Percentiles rank a stretch among this genome's conserved stretches.
phyloP scores from a whole-genome alignment of 1,140 invertebrate genomes.

The Anastrepha ludens region DNA sequence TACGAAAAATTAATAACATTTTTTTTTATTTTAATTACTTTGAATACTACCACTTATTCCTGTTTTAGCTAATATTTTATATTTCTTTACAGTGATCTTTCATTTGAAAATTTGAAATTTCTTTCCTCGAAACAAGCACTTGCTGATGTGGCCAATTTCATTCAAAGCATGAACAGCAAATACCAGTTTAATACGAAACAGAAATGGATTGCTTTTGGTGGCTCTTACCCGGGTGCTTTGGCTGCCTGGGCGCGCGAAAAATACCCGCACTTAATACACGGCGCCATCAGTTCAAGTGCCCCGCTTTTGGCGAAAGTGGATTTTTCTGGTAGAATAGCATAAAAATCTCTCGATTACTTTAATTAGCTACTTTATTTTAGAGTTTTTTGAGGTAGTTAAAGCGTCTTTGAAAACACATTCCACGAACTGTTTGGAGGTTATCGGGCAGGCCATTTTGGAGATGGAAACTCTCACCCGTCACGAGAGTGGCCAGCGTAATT shows the following conservation, averaged over 20 bases:
- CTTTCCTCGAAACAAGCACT: conserved; percentile 91
- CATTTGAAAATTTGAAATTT: conserved; percentile 85
- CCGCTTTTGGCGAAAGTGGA: conserved; percentile 89
- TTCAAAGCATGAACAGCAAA: conserved; percentile 80
- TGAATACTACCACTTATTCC: too few species aligned
- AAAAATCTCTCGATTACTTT: not conserved
- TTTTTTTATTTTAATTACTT: too few species aligned
- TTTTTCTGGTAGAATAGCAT: conserved; percentile 80
- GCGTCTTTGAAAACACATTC: conserved; percentile 79
- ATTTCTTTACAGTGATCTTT: conserved; percentile 62
- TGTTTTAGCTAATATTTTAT: too few species aligned
- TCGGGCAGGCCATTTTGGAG: conserved; percentile 80
- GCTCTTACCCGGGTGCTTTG: conserved; percentile 92
- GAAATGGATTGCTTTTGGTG: conserved; percentile 95
- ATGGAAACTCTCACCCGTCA: conserved; percentile 80
- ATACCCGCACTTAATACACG: conserved; percentile 91
- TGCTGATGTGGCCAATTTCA: conserved; percentile 90
- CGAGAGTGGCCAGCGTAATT: conserved; percentile 77
- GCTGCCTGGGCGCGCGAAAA: conserved; percentile 93
- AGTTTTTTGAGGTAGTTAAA: conserved; percentile 85
- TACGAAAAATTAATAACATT: too few species aligned
- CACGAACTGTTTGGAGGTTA: conserved; percentile 78
- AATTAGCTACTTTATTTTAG: conserved; percentile 74
- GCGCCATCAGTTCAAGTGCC: conserved; percentile 90
- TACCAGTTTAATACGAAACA: conserved; percentile 78